Base-by-base conservation (phyloP, 1,140 invertebrate genomes). In the Bicyclus anynana region DNA sequence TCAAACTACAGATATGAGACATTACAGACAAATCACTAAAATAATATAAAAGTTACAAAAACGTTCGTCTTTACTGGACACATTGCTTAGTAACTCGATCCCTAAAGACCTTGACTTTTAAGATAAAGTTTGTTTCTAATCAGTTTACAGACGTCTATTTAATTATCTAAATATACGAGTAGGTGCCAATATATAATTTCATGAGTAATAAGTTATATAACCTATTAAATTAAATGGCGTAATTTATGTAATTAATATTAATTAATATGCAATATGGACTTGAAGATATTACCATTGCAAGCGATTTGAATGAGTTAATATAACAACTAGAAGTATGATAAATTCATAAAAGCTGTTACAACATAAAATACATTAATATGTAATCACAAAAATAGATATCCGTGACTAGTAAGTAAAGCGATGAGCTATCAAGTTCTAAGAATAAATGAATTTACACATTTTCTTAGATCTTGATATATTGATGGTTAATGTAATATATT, bases 311-410 rank as follows among this genome's bases (percentile, higher is more conserved):
- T 12, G 29, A 33, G 7, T 33, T 29, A 2, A 10, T n/a, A 33
- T 6, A 33, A 3, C 9, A 33, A 23, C 2, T 33, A n/a, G 7
- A 12, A 12, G 29, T 33, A n/a, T 33, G n/a, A 33, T 33, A 12
- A 33, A 12, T 33, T 33, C 3, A 33, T 33, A 33, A 10, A 33
- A n/a, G 29, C 29, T 33, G 29, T 49, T 18, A 49, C 13, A 18
- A 17, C 26, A 49, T 12, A 49, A 35, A 18, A 17, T 33, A 49
- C 7, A 33, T 33, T 21, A 50, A 50, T 35, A 33, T 2, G 1
- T 49, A 12, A 13, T 49, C 18, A 12, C 5, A 17, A 18, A 35
- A 50, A 50, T 37, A 35, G 6, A 50, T 50, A 37, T 50, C 35
- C 33, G 29, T 14, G 35, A 50, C 35, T 50, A 37, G 10, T 37